Evolutionary conservation across 1,140 invertebrate genomes (phyloP), one percentile per base, ranked within the genome.

Genomic region (Leptestheria dahalacensis): DNA sequence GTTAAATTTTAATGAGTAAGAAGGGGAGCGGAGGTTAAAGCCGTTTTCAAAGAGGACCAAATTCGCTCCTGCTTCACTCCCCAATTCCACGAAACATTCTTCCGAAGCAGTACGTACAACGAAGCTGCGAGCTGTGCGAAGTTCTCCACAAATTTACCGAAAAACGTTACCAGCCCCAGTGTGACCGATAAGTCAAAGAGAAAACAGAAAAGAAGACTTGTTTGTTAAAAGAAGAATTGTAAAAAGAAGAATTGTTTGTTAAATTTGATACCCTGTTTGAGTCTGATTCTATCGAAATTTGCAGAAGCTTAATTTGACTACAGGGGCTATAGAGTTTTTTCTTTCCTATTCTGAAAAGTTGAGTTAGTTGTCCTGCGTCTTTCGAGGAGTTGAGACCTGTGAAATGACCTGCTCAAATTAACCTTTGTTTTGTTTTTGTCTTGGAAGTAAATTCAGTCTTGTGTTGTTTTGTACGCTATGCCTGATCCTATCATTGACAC

Each of bases 1-100:
- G 70, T 62, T n/a, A 68, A 68, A 49, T 74, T 64, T 59, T 67
- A 74, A 57, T 72, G 73, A n/a, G 65, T 64, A 3, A 77, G 61
- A 6, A 62, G 15, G 18, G 56, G 25, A 10, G 33, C 15, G 24
- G 26, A 49, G n/a, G 26, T 48, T 3, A 66, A 21, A 60, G 24
- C 15, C 21, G 11, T 33, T 29, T 57, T 57, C 1, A 60, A 23
- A 25, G 48, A 20, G 18, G 2, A 24, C 2, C 57, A 56, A 20
- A 12, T 20, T 26, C 11, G 11, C 24, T 56, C 53, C 26, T 56
- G 20, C 11, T 25, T 26, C 18, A n/a, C 29, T 56, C 1, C 2
- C 53, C 53, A 56, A 29, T 28, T 15, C 53, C 53, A 56, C 9
- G 26, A 1, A 24, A 24, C 26, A 0, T 26, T n/a, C n/a, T 33